Base-by-base conservation (phyloP, 2,888 invertebrate species). In the Tetheella fluctuosa region DNA sequence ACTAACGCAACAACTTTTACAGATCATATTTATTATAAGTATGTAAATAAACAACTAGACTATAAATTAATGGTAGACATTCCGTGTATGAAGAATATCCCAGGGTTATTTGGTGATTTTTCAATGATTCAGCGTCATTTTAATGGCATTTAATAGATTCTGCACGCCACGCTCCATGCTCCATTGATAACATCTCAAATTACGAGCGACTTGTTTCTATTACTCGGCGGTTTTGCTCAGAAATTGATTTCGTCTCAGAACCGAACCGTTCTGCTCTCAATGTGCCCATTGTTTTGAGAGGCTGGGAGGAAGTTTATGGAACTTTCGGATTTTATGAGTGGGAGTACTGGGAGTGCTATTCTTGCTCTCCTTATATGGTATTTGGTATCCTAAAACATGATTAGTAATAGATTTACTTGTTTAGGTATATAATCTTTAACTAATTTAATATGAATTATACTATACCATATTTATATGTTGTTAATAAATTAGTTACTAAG, bases 241-340 rank as follows among this genome's bases (percentile, higher is more conserved):
- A 48, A 48, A 48, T 48, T 48, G 48, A 48, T 48, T 48, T 20
- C 20, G 48, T 20, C 20, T 20, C 17, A 6, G 48, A 20, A 48
- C 48, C 10, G 48, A 2, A 20, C 20, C 10, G 48, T 48, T 48
- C 10, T 39, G 39, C 39, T 48, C 48, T 48, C 20, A 10, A 48
- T 48, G 48, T 20, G 48, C 17, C 48, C 48, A 48, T 48, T 48
- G 48, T 48, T 48, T 48, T 20, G 17, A 20, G 48, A 48, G 3
- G 39, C n/a, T 39, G 6, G 48, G n/a, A 10, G 48, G 48, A 48
- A 48, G n/a, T 48, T 42, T 48, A 20, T 48, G 48, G 6, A 48
- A 63, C 60, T 67, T 48, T 48, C 48, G 1, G n/a, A n/a, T 48
- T 48, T 48, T 20, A 48, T n/a, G 48, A 10, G 48, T 48, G 20